These are phyloP conservation scores for Stramonita haemastoma DNA, from an alignment of 2,888 invertebrate species.

Conservation along the genomic window DNA sequence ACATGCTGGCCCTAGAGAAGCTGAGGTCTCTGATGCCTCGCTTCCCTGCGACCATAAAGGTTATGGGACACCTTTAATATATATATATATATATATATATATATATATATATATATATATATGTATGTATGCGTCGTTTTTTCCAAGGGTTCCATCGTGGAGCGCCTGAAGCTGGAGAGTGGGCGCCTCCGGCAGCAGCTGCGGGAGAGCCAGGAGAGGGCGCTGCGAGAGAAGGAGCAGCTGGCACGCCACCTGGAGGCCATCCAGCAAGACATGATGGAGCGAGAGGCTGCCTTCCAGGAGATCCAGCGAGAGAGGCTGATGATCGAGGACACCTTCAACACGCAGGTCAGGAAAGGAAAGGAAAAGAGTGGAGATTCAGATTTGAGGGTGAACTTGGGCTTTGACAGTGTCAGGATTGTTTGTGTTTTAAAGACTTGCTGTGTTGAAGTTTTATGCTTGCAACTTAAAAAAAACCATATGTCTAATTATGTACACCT, in stretches of 20 bases:
- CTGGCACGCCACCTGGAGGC: constrained; percentile 78
- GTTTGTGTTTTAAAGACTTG: no score
- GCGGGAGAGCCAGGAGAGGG: constrained; percentile 76
- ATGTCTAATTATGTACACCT: no score
- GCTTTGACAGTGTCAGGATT: no score
- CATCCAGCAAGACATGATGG: constrained; percentile 79
- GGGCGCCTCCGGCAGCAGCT: constrained; percentile 73
- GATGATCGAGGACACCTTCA: constrained; percentile 72
- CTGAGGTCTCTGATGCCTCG: no score
- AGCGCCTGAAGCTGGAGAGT: constrained; percentile 76
- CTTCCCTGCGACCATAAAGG: no score
- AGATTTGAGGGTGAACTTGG: no score
- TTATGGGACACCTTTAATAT: no score
- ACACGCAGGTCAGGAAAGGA: constrained; percentile 57
- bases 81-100: no score
- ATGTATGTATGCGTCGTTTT: not conserved
- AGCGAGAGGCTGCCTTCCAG: constrained; percentile 78
- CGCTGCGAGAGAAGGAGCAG: constrained; percentile 78
- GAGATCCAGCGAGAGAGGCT: constrained; percentile 77
- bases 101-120: no score
- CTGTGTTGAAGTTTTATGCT: no score
- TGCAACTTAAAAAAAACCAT: no score
- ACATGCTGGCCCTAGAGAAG: no score
- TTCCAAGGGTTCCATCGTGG: constrained; percentile 68
- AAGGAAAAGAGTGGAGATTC: not conserved